Evolutionary conservation across 2,888 invertebrate species (phyloP).

Genomic region (Chrysolina oricalcia): DNA sequence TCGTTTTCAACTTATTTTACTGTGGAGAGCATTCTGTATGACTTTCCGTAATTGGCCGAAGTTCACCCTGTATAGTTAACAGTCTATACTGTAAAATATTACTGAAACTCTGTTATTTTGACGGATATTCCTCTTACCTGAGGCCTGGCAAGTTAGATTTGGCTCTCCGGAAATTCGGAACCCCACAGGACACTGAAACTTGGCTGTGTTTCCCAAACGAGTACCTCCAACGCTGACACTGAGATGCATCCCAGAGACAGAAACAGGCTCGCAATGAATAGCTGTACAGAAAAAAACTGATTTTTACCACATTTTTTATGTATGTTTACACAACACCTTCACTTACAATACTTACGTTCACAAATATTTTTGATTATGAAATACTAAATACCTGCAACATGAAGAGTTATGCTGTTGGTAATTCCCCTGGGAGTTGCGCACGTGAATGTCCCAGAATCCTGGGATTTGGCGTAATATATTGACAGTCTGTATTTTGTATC

Average conservation of each 20-base stretch:
- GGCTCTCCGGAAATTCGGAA: constrained; percentile 85
- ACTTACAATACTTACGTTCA: not conserved
- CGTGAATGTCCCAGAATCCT: constrained; percentile 88
- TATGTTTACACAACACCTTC: not conserved
- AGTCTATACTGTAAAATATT: too few relatives aligned
- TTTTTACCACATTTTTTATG: not conserved
- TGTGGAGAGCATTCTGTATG: too few relatives aligned
- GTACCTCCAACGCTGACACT: constrained; percentile 85
- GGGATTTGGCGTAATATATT: constrained; percentile 86
- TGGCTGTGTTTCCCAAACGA: constrained; percentile 83
- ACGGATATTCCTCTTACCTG: constrained; percentile 73
- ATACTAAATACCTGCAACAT: constrained; percentile 81
- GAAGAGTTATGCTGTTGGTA: constrained; percentile 82
- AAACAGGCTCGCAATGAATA: constrained; percentile 79
- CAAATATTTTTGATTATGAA: not conserved
- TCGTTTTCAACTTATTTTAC: too few relatives aligned
- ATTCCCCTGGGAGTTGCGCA: constrained; percentile 88
- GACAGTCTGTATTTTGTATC: constrained; percentile 88
- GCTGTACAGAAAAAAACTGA: constrained; percentile 68
- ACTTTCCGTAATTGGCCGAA: too few relatives aligned
- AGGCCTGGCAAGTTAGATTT: constrained; percentile 87
- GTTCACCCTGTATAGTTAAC: too few relatives aligned
- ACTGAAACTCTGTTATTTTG: too few relatives aligned
- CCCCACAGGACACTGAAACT: constrained; percentile 87
- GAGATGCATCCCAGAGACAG: constrained; percentile 77